Conservation (phyloP, 2,113 vertebrate species). For the Oreochromis aureus region DNA sequence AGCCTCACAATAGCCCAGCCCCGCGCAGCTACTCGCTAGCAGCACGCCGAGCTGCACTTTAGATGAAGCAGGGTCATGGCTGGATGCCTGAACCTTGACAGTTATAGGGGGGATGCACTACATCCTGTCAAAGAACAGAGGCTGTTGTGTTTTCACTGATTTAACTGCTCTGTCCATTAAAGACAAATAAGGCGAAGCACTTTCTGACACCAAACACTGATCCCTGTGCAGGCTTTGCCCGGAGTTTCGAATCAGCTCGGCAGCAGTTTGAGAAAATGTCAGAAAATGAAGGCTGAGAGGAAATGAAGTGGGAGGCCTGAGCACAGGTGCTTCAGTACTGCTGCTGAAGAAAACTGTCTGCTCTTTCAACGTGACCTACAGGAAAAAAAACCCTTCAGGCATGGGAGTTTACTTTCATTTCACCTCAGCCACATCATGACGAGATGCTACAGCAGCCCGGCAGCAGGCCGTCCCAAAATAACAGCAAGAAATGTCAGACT, state of each 20-base stretch:
- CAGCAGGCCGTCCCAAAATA: constrained; percentile 44
- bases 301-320: background rate
- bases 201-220: background rate
- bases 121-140: background rate
- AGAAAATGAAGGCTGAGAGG: background rate
- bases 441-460: background rate
- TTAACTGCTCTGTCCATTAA: background rate
- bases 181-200: background rate
- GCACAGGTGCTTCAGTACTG: constrained; percentile 2
- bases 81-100: background rate
- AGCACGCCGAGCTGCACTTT: background rate
- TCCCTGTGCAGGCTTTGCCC: background rate
- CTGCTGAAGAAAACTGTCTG: constrained; percentile 1
- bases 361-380: constrained; percentile 40
- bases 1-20: background rate
- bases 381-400: background rate
- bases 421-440: background rate
- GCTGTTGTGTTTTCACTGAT: background rate
- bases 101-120: background rate
- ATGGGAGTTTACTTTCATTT: constrained; percentile 1
- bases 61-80: background rate
- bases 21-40: background rate
- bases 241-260: background rate
- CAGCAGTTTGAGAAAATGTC: background rate
- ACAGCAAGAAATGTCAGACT: constrained; percentile 49